A percentile compares a stretch with the other conserved stretches of the same genome.
These are phyloP conservation scores for Erebia aethiops DNA, from an alignment of 2,888 invertebrate genomes.

Conservation along the genomic window DNA sequence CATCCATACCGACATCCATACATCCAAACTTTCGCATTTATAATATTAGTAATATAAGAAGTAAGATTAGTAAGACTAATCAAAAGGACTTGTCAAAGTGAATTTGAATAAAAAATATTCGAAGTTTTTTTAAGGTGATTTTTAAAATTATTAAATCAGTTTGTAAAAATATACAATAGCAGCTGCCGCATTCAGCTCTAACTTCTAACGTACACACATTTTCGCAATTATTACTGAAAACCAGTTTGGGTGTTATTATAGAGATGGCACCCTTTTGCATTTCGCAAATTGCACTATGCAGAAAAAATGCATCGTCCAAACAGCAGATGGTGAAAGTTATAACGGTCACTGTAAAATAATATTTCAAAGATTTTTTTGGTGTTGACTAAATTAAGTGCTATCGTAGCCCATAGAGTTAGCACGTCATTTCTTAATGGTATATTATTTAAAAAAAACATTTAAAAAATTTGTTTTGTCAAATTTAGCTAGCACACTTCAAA, in stretches of 20 bases:
- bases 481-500: too few relatives aligned
- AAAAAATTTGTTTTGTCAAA: not conserved
- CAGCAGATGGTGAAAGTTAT: slow-evolving; percentile 63
- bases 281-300: slow-evolving; percentile 59
- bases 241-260: slow-evolving; percentile 36
- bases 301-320: slow-evolving; percentile 61
- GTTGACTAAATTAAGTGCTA: not conserved
- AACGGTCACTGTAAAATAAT: slow-evolving; percentile 29
- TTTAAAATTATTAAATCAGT: not conserved
- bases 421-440: too few relatives aligned
- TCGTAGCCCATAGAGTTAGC: too few relatives aligned
- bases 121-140: too few relatives aligned
- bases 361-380: not conserved
- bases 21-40: too few relatives aligned
- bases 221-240: slow-evolving; percentile 23
- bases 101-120: too few relatives aligned
- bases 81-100: too few relatives aligned
- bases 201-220: not conserved
- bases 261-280: slow-evolving; percentile 48
- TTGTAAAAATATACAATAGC: not conserved
- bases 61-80: too few relatives aligned
- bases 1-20: too few relatives aligned
- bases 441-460: too few relatives aligned
- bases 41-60: too few relatives aligned
- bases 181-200: not conserved